Percentiles rank a stretch among this genome's conserved stretches.
These are phyloP conservation scores for Vesta saturnalis DNA, from an alignment of 2,888 invertebrate genomes.

Conservation along the genomic window DNA sequence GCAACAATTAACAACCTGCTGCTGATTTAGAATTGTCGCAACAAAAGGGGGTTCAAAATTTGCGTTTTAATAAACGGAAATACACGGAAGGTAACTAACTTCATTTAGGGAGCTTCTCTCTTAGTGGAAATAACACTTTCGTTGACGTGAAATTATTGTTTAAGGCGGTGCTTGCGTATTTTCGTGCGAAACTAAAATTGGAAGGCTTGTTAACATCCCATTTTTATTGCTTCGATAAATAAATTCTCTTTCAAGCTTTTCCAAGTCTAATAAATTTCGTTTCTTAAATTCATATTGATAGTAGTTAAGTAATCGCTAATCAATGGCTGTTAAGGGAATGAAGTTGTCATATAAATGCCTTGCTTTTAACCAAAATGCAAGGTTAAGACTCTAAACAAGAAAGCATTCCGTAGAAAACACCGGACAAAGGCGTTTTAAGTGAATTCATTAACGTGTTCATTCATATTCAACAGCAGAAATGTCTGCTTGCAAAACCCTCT, in stretches of 20 bases:
- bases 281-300: neutral
- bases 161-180: neutral
- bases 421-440: slow-evolving; percentile 42
- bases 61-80: slow-evolving; percentile 33
- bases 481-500: slow-evolving; percentile 21
- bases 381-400: slow-evolving; percentile 35
- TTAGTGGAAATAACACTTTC: slow-evolving; percentile 1
- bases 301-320: neutral
- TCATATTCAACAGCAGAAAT: slow-evolving; percentile 39
- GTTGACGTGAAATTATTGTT: slow-evolving; percentile 29
- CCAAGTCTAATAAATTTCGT: neutral
- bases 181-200: neutral
- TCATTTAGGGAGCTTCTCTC: slow-evolving; percentile 30
- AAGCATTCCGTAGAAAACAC: slow-evolving; percentile 30
- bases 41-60: slow-evolving; percentile 20
- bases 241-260: too few species aligned
- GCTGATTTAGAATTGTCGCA: slow-evolving; percentile 30
- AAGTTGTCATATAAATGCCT: neutral
- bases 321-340: neutral
- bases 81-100: slow-evolving; percentile 28
- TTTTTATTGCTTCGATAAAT: neutral
- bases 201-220: neutral
- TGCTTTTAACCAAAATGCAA: slow-evolving; percentile 16
- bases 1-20: slow-evolving; percentile 28
- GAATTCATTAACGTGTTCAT: slow-evolving; percentile 43